Evolutionary conservation across 2,888 invertebrate species (phyloP), one percentile per base, ranked within the genome.

Genomic region (Torymus auratus): DNA sequence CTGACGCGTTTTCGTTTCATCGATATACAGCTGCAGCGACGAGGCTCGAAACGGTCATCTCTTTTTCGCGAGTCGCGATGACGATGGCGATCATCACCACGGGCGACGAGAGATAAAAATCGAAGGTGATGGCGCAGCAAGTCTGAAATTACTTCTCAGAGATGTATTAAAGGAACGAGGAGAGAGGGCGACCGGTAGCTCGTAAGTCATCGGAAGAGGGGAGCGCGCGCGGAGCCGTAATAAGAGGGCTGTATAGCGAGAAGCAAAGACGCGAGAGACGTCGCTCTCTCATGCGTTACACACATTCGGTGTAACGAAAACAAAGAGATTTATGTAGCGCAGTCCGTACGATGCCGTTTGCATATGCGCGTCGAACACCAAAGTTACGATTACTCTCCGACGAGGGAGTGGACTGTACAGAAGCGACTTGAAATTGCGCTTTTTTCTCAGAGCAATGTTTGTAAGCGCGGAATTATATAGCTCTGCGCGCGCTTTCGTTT

Each of bases 171-270:
- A 41, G n/a, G 7, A 5, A 28, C 53, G 15, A 67, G 10, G 17
- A 20, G 12, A 23, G 17, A 61, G 4, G 56, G 56, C 60, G 67
- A 67, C 50, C 70, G 72, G 67, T 58, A 65, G 72, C 74, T 78
- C 80, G 65, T 73, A 77, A 81, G 81, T 81, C 81, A 77, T 80
- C 67, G 68, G 12, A 52, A 28, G 52, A n/a, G 41, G 13, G 68
- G 11, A 41, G 10, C 55, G 3, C 23, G 13, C 17, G 69, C 5
- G 20, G 3, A 20, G 41, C n/a, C 56, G 62, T 76, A 80, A 72
- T 76, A 67, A 65, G 23, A 61, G 67, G 67, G 55, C 61, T n/a
- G n/a, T 2, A 28, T 52, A n/a, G n/a, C n/a, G n/a, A n/a, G n/a
- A n/a, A n/a, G 10, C 17, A n/a, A 14, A 64, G 41, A 58, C 5